Percentiles rank a stretch among this genome's conserved stretches.
These are phyloP conservation scores for Phrynocephalus guinanensis DNA, from an alignment of 2,797 vertebrate species.

Conservation along the genomic window DNA sequence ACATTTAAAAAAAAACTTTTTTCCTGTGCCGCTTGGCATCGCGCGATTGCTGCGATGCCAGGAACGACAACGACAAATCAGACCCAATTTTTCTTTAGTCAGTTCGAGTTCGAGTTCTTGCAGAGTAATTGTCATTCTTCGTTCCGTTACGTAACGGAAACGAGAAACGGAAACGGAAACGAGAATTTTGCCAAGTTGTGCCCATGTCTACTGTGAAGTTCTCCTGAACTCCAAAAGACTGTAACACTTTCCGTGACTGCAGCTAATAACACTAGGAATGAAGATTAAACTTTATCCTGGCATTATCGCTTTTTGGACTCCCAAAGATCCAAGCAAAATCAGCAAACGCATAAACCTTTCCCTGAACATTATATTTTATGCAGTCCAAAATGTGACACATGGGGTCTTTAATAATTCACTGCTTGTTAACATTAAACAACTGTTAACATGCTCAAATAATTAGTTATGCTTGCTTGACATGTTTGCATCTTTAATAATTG, in stretches of 20 bases:
- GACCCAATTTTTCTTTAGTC: too few relatives aligned
- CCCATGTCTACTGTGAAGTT: slow-evolving; percentile 34
- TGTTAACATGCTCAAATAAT: slow-evolving; percentile 99
- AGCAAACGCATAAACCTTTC: slow-evolving; percentile 79
- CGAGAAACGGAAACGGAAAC: too few relatives aligned
- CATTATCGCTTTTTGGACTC: slow-evolving; percentile 76
- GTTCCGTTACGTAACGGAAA: too few relatives aligned
- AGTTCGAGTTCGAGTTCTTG: too few relatives aligned
- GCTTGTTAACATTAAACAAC: slow-evolving; percentile 99
- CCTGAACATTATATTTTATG: slow-evolving; percentile 87
- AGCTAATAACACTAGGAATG: slow-evolving; percentile 79
- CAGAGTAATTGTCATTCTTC: too few relatives aligned
- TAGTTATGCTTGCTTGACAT: slow-evolving; percentile 99
- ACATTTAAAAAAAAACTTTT: too few relatives aligned
- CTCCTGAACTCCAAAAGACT: slow-evolving; percentile 64
- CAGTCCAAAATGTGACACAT: slow-evolving; percentile 90
- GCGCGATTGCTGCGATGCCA: too few relatives aligned
- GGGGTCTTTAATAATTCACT: slow-evolving; percentile 98
- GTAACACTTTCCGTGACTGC: slow-evolving; percentile 64
- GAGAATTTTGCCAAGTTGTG: too few relatives aligned
- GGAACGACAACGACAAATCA: too few relatives aligned
- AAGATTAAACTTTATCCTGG: slow-evolving; percentile 75
- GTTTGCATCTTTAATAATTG: slow-evolving; percentile 99
- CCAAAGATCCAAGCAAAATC: slow-evolving; percentile 80
- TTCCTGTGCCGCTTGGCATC: too few relatives aligned